These are phyloP conservation scores for Euzophera pinguis DNA, from an alignment of 2,888 invertebrate species.

Conservation along the genomic window DNA sequence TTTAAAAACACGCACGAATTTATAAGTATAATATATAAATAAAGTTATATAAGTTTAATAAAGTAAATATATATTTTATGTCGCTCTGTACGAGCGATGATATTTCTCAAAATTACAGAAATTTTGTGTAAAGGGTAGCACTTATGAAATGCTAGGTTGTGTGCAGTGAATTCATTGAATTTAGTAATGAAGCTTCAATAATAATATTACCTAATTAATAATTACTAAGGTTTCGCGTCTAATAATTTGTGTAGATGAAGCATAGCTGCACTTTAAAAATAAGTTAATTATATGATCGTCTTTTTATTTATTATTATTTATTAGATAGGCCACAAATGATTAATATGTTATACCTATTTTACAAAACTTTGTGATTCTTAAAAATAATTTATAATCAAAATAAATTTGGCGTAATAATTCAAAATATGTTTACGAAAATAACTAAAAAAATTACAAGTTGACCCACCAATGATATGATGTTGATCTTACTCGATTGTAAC, in stretches of 20 bases:
- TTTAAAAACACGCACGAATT: too few species aligned
- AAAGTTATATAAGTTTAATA: too few species aligned
- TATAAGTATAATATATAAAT: too few species aligned
- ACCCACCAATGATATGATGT: too few species aligned
- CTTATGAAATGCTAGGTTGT: not conserved
- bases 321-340: constrained; percentile 1
- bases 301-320: not conserved
- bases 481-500: too few species aligned
- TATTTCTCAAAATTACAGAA: not conserved
- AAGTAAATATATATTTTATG: too few species aligned
- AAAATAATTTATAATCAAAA: not conserved
- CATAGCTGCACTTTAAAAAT: not conserved
- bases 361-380: not conserved
- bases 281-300: not conserved
- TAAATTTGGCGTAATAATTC: too few species aligned
- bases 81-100: not conserved
- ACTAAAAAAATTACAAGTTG: not conserved
- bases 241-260: not conserved
- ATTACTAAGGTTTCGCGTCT: constrained; percentile 6
- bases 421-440: too few species aligned
- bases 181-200: not conserved
- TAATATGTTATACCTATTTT: not conserved
- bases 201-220: not conserved
- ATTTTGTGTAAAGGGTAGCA: not conserved
- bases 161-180: not conserved